Base-by-base conservation (phyloP, 2,888 invertebrate genomes). In the Microchrysa polita region DNA sequence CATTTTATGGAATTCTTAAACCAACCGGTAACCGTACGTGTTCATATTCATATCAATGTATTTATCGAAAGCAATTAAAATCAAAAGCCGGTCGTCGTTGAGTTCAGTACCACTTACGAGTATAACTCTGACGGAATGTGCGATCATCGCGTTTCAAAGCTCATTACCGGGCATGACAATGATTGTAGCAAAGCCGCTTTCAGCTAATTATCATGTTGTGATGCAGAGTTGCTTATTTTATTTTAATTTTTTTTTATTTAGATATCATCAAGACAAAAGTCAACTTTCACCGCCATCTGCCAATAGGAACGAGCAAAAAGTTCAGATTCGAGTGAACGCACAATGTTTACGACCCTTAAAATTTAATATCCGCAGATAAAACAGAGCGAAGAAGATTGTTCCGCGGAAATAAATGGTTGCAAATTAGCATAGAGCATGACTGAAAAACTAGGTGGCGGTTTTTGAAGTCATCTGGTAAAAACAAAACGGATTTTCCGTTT, bases 241-340 rank as follows among this genome's bases (percentile, higher is more conserved):
- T n/a, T n/a, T n/a, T n/a, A n/a, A n/a, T n/a, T n/a, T n/a, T n/a
- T n/a, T n/a, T n/a, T n/a, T 16, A 27, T 7, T 34, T 27, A 14
- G 20, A 10, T 55, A 55, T 14, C 5, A 55, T 69, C 69, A 27
- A 14, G n/a, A n/a, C 22, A 57, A 44, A 65, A 44, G 42, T 10
- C 40, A 57, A 69, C 69, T 69, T 69, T 69, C 69, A 69, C 69
- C 69, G 27, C n/a, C n/a, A 34, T 53, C 16, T 53, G 44, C 34
- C 23, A 16, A 10, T 34, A 67, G 10, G 18, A 9, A 18, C 27
- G 27, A 4, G n/a, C 10, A 59, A 23, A 34, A 44, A 22, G n/a
- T 57, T 27, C 22, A 9, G 27, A 22, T 34, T 42, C 65, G 14
- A 14, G 5, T 65, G 20, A 22, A 65, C 14, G 42, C 65, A 44